phyloP scores from a whole-genome alignment of 2,888 invertebrate genomes.

The Drosophila stalkeri region DNA sequence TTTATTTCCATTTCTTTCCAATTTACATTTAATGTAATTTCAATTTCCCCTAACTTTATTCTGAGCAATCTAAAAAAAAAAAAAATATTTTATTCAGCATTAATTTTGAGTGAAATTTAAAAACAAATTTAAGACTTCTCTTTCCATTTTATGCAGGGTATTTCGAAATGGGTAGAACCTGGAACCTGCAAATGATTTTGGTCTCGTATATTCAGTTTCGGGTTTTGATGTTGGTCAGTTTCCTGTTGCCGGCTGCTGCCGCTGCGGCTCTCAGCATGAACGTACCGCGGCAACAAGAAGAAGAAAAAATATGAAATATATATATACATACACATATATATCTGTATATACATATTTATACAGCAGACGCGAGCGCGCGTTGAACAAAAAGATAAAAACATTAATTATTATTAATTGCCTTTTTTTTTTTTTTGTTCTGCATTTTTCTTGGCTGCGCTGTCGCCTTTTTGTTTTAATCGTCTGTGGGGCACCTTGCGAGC shows the following conservation, averaged over 20 bases:
- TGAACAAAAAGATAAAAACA: slow-evolving; percentile 81
- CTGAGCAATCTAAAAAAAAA: too few relatives aligned
- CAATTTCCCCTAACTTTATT: too few relatives aligned
- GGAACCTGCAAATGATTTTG: slow-evolving; percentile 39
- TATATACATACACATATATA: neutral
- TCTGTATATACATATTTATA: slow-evolving; percentile 11
- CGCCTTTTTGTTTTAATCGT: slow-evolving; percentile 58
- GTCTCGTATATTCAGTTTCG: slow-evolving; percentile 49
- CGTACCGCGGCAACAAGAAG: slow-evolving; percentile 14
- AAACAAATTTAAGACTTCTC: too few relatives aligned
- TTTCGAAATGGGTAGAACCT: slow-evolving; percentile 2
- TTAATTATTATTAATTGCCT: slow-evolving; percentile 84
- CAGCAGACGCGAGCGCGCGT: slow-evolving; percentile 34
- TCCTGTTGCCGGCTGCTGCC: slow-evolving; percentile 59
- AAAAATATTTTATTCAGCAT: too few relatives aligned
- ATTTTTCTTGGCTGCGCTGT: slow-evolving; percentile 27
- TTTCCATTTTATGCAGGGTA: slow-evolving; percentile 35
- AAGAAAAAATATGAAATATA: slow-evolving; percentile 32
- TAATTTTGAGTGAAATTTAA: too few relatives aligned
- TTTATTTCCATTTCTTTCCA: too few relatives aligned
- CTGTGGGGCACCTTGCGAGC: slow-evolving; percentile 36
- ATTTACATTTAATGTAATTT: too few relatives aligned
- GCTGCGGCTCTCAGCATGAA: slow-evolving; percentile 36
- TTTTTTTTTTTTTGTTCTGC: slow-evolving; percentile 63
- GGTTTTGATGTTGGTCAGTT: slow-evolving; percentile 65